Evolutionary conservation across 2,113 vertebrate genomes (phyloP), one percentile per base, ranked within the genome.

Genomic region (Narcine bancroftii): DNA sequence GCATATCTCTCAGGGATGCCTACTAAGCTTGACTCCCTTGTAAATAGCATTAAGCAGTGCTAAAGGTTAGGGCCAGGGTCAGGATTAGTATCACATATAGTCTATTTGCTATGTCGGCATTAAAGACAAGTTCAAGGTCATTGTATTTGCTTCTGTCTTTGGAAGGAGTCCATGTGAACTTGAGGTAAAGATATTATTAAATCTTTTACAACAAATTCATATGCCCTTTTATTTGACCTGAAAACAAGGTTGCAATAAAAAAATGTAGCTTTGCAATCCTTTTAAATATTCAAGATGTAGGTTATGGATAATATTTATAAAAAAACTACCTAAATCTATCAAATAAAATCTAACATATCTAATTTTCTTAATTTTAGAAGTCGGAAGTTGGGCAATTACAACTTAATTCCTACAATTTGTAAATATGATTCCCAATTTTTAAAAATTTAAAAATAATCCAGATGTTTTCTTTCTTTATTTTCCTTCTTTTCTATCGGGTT

Each of bases 1-100:
- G 69, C 63, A 63, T 56, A 91, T 66, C 87, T 91, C 87, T 91
- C 87, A 91, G 63, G 87, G 87, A 63, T 69, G 39, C 36, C 36
- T 66, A 63, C 87, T 91, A 63, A 39, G 87, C 60, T 29, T 66
- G 36, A 65, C 87, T 91, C 36, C 39, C 63, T 91, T 91, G 89
- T 91, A 91, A 91, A 71, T 42, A 91, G 65, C 29, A 42, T 42
- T 91, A 69, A 91, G 89, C 63, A 91, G 89, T 69, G 89, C 89
- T 91, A 91, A 91, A 91, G 89, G 89, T 91, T 69, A 91, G 89
- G 89, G 65, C 36, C 65, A 17, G 89, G 89, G 65, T 66, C 33
- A 24, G n/a, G 89, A 91, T 91, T 69, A 69, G 63, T 47, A 91
- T 91, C 65, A 36, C 24, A 71, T 24, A 69, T 33, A 29, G 63